Base-by-base conservation (phyloP, 2,888 invertebrate genomes). In the Drosophila gaucha region DNA sequence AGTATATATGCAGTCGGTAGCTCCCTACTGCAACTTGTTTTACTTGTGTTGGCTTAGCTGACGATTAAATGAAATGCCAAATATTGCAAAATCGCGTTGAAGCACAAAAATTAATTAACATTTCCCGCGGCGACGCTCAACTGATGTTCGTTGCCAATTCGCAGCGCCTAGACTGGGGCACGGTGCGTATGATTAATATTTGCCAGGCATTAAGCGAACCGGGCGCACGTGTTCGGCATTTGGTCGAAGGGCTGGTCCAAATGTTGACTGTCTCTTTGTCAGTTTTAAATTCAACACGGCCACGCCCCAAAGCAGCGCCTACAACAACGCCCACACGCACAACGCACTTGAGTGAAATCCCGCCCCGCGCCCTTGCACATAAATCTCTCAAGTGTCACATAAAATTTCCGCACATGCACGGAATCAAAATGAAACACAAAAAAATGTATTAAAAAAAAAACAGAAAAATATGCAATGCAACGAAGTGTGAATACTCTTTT, bases 301-400 rank as follows among this genome's bases (percentile, higher is more conserved):
- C 80, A 82, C 83, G 74, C 80, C 80, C 65, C 62, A 20, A 24
- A 9, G 22, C 14, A 31, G n/a, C 31, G 22, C 47, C 22, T 31
- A 47, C 33, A 9, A 41, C 41, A 26, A 49, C 33, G 24, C 35
- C 14, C 35, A 24, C 24, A 24, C 47, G 9, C 33, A 31, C 47
- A 22, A 12, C 62, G 35, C 62, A 60, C 47, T 60, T 47, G 38
- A 46, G 44, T 18, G 49, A 49, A 38, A 16, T 36, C 1, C n/a
- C 18, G 10, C 8, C 16, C 35, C 12, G 5, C 36, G 4, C 12
- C 28, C 38, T 49, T 0, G 30, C 55, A 47, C 76, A 72, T 85
- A 85, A 85, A 85, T 85, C 87, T 85, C 71, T 72, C 85, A 87
- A 85, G 83, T 85, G 84, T 85, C 84, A 87, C 85, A 85, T 85